Evolutionary conservation across 2,797 vertebrate genomes (phyloP).

Genomic region (Morus bassanus): DNA sequence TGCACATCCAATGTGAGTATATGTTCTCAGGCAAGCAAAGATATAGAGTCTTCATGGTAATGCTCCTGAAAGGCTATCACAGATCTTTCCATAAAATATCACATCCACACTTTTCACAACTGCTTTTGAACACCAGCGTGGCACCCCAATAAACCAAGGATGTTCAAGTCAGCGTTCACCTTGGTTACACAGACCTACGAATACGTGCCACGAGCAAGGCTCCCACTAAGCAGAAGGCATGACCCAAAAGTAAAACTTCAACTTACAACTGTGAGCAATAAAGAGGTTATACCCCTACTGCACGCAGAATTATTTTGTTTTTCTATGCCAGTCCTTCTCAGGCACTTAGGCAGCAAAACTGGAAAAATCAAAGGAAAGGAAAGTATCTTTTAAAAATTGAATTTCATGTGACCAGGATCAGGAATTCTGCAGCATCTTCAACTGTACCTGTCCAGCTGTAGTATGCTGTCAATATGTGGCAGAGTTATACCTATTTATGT

Average conservation of each 20-base stretch:
- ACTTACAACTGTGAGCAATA: background rate
- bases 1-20: background rate
- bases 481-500: background rate
- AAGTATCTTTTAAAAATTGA: background rate
- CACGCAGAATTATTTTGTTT: background rate
- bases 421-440: background rate
- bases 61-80: background rate
- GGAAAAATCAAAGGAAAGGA: background rate
- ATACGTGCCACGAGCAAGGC: background rate
- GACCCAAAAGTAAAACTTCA: background rate
- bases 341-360: background rate
- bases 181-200: background rate
- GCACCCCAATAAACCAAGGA: background rate
- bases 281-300: background rate
- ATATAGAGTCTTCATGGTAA: rapidly evolving
- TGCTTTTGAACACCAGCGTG: background rate
- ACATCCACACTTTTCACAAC: background rate
- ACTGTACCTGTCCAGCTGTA: background rate
- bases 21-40: background rate
- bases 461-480: background rate
- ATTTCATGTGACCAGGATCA: background rate
- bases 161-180: background rate
- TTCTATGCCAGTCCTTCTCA: background rate
- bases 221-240: background rate
- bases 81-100: background rate